Evolutionary conservation across 2,113 vertebrate species (phyloP), one percentile per base, ranked within the genome.

Genomic region (Ardeotis arabs): DNA sequence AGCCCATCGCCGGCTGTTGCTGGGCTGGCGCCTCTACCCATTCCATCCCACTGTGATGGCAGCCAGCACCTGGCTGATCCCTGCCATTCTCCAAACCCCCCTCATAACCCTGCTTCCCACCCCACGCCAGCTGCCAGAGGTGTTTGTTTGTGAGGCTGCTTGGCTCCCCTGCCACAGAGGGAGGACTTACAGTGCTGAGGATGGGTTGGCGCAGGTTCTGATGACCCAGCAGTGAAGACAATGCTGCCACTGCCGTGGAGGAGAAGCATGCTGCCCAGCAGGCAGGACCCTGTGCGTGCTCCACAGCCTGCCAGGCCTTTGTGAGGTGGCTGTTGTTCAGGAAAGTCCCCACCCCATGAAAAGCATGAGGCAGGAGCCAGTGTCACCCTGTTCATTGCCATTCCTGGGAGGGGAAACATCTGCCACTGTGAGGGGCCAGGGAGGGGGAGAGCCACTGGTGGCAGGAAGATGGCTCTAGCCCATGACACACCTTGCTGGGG

Each of bases 221-320:
- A 24, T 0, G 2, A 74, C 50, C 49, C 4, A 0, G 52, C 44
- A 64, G 33, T 12, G 44, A 7, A 29, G 18, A 20, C 37, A 39
- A 21, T 0, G 1, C 55, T 28, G 19, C 16, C 33, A 35, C 19
- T 1, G 4, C 62, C 12, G 3, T 50, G 24, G 14, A 58, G 3
- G n/a, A 60, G 56, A 63, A 27, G 7, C 3, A 0, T 49, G n/a
- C 16, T 78, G 39, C 56, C 52, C 3, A 7, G 6, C 23, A 56
- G 50, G 33, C 23, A 49, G 25, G 23, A 60, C 18, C 39, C 35
- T 1, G 3, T 0, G 0, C n/a, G 33, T 53, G 47, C 15, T 22
- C 9, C 45, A 37, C 66, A 78, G 44, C 53, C 27, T 8, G 2
- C 12, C 4, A 4, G 41, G 47, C 27, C 23, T 68, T 75, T 28